phyloP scores from a whole-genome alignment of 2,113 vertebrate species.

The Eonycteris spelaea region DNA sequence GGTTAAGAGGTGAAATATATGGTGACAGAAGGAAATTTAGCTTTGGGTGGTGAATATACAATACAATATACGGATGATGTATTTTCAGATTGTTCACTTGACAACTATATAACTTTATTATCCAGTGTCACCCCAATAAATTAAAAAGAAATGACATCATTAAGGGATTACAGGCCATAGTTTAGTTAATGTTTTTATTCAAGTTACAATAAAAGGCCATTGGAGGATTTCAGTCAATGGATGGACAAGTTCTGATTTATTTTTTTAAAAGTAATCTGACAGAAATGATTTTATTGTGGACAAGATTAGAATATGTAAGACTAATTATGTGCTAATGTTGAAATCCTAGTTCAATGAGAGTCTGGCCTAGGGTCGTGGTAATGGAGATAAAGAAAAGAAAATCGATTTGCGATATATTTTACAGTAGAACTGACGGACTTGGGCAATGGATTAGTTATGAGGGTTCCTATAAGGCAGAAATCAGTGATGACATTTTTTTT shows the following conservation, averaged over 20 bases:
- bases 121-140: too few relatives aligned
- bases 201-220: not conserved
- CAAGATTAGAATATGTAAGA: not conserved
- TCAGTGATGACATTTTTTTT: not conserved
- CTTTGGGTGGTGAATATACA: too few relatives aligned
- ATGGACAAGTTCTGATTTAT: not conserved
- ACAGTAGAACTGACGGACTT: slow-evolving; percentile 9
- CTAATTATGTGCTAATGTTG: not conserved
- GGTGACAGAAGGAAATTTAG: too few relatives aligned
- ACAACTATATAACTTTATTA: too few relatives aligned
- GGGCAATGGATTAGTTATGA: not conserved
- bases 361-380: not conserved
- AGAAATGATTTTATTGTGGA: not conserved
- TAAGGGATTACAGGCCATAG: not conserved
- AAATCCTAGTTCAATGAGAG: not conserved
- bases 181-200: slow-evolving; percentile 2
- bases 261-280: not conserved
- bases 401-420: not conserved
- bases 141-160: not conserved
- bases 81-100: too few relatives aligned
- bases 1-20: too few relatives aligned
- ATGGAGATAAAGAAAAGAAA: not conserved
- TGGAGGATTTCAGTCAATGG: not conserved
- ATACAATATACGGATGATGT: too few relatives aligned
- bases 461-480: not conserved